Base-by-base conservation (phyloP, 2,797 vertebrate genomes). In the Bucorvus abyssinicus region DNA sequence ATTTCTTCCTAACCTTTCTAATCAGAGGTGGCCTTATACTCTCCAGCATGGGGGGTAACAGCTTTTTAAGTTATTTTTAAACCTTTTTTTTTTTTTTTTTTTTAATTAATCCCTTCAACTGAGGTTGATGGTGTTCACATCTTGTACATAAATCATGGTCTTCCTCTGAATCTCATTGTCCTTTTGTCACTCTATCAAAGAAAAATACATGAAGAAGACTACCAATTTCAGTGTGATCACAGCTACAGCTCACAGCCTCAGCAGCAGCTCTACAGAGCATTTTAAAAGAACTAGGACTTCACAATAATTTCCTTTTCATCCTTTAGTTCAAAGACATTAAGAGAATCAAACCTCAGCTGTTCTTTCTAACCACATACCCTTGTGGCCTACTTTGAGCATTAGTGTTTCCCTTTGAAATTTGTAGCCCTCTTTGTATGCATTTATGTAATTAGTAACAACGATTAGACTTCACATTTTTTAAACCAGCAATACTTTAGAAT, bases 281-380 rank as follows among this genome's bases (percentile, higher is more conserved):
- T 89, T 89, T 74, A 64, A 24, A 68, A 79, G 70, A 90, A 64
- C 4, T 4, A 77, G 36, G 84, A 45, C 30, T 67, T 84, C 30
- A 60, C 32, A 69, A 80, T 47, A 0, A 78, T 75, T 94, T 95
- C 14, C 9, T 71, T 89, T 80, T 78, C 44, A 69, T 85, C 24
- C 5, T 81, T 57, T 40, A 34, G 29, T 68, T 92, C 75, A 78
- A 91, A 95, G 42, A 71, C 52, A 64, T 50, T 80, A 87, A 71
- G 22, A 14, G 21, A 92, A 64, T 71, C 49, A 92, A 87, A 83
- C 23, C 50, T 64, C 78, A 71, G 34, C 61, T 22, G 3, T 71
- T 77, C 29, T 93, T 87, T 60, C 42, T 34, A 83, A 81, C 53
- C 82, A n/a, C 53, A 57, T 30, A 71, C 1, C 55, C 34, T 65